phyloP scores from a whole-genome alignment of 2,797 vertebrate genomes.

The Huso huso region DNA sequence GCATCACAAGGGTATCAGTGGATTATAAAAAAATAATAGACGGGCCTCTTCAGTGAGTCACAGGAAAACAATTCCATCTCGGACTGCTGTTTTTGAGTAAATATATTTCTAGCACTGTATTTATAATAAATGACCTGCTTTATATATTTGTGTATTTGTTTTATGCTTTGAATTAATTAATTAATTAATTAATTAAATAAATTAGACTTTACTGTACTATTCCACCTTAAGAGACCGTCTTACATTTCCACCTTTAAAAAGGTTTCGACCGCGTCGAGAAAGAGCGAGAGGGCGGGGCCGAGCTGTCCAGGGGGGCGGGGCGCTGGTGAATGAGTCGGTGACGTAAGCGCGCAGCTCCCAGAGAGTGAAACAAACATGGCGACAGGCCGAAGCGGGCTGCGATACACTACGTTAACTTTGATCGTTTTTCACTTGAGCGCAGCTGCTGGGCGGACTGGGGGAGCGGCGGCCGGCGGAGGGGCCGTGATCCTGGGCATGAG shows the following conservation, averaged over 20 bases:
- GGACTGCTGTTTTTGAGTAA: too few species aligned
- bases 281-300: constrained; percentile 22
- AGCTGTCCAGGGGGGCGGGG: constrained; percentile 46
- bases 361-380: constrained; percentile 70
- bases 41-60: too few species aligned
- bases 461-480: constrained; percentile 28
- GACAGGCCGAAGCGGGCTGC: constrained; percentile 51
- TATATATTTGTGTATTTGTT: too few species aligned
- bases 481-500: constrained; percentile 77
- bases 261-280: not conserved
- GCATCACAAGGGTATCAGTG: too few species aligned
- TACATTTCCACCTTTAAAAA: not conserved
- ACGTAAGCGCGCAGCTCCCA: constrained; percentile 62
- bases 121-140: too few species aligned
- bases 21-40: too few species aligned
- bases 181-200: too few species aligned
- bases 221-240: constrained; percentile 9
- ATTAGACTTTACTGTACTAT: not conserved
- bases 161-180: too few species aligned
- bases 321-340: constrained; percentile 43
- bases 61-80: too few species aligned
- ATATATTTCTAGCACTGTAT: too few species aligned
- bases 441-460: constrained; percentile 25
- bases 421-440: constrained; percentile 38
- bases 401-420: constrained; percentile 46